Conservation (phyloP, 1,140 invertebrate species). For the Drosophila suzukii region DNA sequence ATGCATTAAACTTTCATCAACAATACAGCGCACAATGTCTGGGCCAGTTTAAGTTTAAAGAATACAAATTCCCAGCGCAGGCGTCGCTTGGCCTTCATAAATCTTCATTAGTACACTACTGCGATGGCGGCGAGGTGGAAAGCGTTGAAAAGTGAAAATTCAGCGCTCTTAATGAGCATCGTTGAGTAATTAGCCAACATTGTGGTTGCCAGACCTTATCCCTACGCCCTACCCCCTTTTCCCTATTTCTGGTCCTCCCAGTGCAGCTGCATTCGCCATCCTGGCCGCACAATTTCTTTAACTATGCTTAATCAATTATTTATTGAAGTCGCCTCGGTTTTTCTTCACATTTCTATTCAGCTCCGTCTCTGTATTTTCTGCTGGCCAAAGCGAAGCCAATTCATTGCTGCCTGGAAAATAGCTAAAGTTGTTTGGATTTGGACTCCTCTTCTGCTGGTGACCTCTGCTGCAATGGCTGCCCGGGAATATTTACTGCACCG, state of each 20-base stretch:
- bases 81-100: conserved; percentile 68
- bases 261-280: conserved; percentile 12
- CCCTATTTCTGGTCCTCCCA: background rate
- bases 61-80: conserved; percentile 43
- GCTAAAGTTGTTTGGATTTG: conserved; percentile 49
- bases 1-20: conserved; percentile 75
- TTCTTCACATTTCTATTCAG: conserved; percentile 19
- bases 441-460: conserved; percentile 19
- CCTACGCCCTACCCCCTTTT: background rate
- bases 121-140: conserved; percentile 51
- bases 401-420: conserved; percentile 40
- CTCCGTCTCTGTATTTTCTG: background rate
- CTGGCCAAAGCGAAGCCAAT: conserved; percentile 23
- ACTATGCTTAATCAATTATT: conserved; percentile 76
- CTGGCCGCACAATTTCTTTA: conserved; percentile 48
- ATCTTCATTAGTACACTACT: conserved; percentile 65
- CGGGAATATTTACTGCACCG: conserved; percentile 34
- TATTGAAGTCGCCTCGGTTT: conserved; percentile 63
- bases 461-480: conserved; percentile 14
- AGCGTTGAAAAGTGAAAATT: conserved; percentile 81
- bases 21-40: conserved; percentile 51
- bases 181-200: conserved; percentile 82
- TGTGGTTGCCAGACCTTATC: conserved; percentile 57
- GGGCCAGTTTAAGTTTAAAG: conserved; percentile 57
- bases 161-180: conserved; percentile 78